phyloP scores from a whole-genome alignment of 2,888 invertebrate species.

The Scaptomyza caliginosa region DNA sequence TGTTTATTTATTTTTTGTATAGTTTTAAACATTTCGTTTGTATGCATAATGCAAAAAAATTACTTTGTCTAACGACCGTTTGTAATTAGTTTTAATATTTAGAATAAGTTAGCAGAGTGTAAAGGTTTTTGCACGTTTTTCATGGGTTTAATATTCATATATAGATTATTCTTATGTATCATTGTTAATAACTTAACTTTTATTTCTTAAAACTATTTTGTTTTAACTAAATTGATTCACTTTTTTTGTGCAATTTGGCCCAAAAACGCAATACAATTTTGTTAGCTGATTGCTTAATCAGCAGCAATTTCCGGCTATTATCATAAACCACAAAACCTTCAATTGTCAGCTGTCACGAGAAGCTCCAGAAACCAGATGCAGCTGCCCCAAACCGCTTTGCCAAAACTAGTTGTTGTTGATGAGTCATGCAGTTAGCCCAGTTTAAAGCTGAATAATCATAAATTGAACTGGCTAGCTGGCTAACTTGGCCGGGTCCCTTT shows the following conservation, averaged over 20 bases:
- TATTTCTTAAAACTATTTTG: neutral
- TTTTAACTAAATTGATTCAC: neutral
- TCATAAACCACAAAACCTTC: slow-evolving; percentile 10
- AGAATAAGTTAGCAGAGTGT: too few species aligned
- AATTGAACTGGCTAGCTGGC: too few species aligned
- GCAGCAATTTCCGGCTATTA: slow-evolving; percentile 55
- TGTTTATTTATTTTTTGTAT: neutral
- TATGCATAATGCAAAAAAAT: slow-evolving; percentile 13
- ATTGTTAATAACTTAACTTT: too few species aligned
- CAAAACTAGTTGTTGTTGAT: slow-evolving; percentile 24
- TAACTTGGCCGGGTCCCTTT: slow-evolving; percentile 47
- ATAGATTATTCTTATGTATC: too few species aligned
- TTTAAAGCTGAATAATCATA: slow-evolving; percentile 49
- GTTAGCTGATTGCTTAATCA: slow-evolving; percentile 46
- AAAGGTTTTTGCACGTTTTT: too few species aligned
- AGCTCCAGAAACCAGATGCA: slow-evolving; percentile 10
- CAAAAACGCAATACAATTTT: slow-evolving; percentile 44
- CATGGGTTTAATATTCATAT: too few species aligned
- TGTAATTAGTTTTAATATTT: too few species aligned
- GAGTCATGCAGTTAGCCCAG: slow-evolving; percentile 9
- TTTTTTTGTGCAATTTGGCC: slow-evolving; percentile 24
- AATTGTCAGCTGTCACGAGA: slow-evolving; percentile 68
- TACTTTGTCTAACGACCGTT: slow-evolving; percentile 2
- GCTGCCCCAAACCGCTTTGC: neutral
- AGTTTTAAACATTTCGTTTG: slow-evolving; percentile 7